These are phyloP conservation scores for Gastrophysa polygoni DNA, from an alignment of 2,888 invertebrate genomes.

Conservation along the genomic window DNA sequence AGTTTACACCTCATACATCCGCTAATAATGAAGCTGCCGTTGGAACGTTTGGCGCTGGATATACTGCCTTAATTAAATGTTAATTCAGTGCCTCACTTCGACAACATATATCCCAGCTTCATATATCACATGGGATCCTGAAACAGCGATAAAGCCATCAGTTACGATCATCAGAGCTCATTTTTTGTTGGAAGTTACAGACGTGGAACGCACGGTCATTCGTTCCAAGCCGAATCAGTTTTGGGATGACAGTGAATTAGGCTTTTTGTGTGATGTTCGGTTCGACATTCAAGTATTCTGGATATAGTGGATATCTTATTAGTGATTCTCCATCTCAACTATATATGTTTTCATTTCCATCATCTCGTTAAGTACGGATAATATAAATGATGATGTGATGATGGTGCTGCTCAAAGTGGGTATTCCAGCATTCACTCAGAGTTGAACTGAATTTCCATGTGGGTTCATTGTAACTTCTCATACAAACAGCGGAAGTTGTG, in stretches of 20 bases:
- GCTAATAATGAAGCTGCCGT: conserved; percentile 25
- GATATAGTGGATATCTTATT: not conserved
- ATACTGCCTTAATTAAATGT: conserved; percentile 37
- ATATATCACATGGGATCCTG: conserved; percentile 31
- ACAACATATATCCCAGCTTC: conserved; percentile 29
- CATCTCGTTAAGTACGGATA: too few relatives aligned
- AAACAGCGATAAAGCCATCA: conserved; percentile 18
- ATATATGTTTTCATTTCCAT: too few relatives aligned
- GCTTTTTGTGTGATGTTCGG: not conserved
- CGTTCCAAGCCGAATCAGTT: not conserved
- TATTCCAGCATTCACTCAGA: too few relatives aligned
- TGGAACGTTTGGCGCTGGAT: conserved; percentile 20
- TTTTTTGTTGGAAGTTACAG: conserved; percentile 6
- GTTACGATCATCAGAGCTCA: conserved; percentile 18
- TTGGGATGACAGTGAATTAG: not conserved
- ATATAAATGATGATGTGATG: too few relatives aligned
- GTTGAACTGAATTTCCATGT: too few relatives aligned
- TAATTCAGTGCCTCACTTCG: conserved; percentile 31
- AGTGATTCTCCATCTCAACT: too few relatives aligned
- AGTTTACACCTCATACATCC: conserved; percentile 11
- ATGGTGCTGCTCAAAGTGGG: too few relatives aligned
- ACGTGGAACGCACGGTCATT: not conserved
- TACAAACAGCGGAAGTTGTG: too few relatives aligned
- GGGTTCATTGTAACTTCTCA: too few relatives aligned
- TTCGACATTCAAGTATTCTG: not conserved